These are phyloP conservation scores for Caenorhabditis parvicauda DNA, from an alignment of 2,888 invertebrate genomes.

Conservation along the genomic window DNA sequence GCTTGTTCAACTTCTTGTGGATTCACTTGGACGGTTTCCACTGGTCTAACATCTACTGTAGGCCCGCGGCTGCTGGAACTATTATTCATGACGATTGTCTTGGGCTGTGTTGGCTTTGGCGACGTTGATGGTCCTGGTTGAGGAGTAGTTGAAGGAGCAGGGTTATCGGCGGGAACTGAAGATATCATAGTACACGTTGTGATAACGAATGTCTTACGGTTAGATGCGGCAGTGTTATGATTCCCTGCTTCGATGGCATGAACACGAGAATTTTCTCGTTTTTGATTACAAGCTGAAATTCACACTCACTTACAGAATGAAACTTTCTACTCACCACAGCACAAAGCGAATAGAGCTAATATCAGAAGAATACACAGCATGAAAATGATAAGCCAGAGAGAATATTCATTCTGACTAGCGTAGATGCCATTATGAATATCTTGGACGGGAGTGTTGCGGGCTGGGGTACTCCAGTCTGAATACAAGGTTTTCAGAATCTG, in stretches of 20 bases:
- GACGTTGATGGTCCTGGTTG: not conserved
- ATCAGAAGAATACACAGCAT: conserved; percentile 14
- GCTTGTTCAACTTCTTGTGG: too few relatives aligned
- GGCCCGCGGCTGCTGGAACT: not conserved
- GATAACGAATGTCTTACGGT: not conserved
- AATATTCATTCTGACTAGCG: conserved; percentile 1
- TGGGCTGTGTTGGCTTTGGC: conserved; percentile 6
- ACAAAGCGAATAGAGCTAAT: too few relatives aligned
- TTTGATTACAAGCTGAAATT: conserved; percentile 22
- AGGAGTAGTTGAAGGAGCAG: not conserved
- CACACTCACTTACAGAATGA: not conserved
- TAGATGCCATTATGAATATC: conserved; percentile 9
- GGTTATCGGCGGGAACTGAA: not conserved
- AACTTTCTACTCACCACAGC: too few relatives aligned
- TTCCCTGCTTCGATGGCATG: conserved; percentile 7
- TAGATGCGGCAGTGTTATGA: not conserved
- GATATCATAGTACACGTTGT: too few relatives aligned
- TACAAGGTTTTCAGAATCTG: not conserved
- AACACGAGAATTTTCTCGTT: conserved; percentile 11
- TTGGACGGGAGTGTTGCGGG: conserved; percentile 1
- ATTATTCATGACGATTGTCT: not conserved
- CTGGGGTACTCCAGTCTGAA: conserved; percentile 5
- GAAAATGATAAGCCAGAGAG: conserved; percentile 15
- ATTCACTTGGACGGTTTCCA: conserved; percentile 12
- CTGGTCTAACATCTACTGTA: not conserved